These are phyloP conservation scores for Blastobasis adustella DNA, from an alignment of 2,888 invertebrate species.

Conservation along the genomic window DNA sequence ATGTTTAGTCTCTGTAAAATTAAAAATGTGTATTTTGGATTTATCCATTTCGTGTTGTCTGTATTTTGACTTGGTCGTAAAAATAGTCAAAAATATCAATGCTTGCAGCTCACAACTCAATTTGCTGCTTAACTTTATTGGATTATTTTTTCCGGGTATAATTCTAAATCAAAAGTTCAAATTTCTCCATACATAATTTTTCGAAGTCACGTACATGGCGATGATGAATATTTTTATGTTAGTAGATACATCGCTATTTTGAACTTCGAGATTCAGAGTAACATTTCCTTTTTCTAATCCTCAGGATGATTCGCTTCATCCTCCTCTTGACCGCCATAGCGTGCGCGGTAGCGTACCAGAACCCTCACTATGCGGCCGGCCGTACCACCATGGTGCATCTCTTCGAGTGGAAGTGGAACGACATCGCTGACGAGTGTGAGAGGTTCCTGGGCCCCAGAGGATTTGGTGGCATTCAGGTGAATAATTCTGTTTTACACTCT, in stretches of 20 bases:
- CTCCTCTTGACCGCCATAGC: slow-evolving; percentile 35
- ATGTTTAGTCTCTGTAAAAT: too few species aligned
- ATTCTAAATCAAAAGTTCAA: too few species aligned
- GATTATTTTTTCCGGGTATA: too few species aligned
- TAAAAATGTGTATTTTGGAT: too few species aligned
- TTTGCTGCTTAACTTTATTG: too few species aligned
- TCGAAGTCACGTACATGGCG: not conserved
- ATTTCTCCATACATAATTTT: not conserved
- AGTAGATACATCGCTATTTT: too few species aligned
- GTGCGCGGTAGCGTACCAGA: slow-evolving; percentile 55
- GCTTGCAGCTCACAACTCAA: too few species aligned
- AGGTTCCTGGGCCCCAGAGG: slow-evolving; percentile 82
- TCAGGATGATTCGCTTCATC: slow-evolving; percentile 54
- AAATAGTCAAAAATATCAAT: too few species aligned
- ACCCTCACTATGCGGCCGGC: slow-evolving; percentile 72
- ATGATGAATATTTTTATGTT: not conserved
- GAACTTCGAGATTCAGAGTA: too few species aligned
- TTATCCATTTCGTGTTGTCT: too few species aligned
- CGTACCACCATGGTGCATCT: slow-evolving; percentile 82
- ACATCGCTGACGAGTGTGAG: slow-evolving; percentile 88
- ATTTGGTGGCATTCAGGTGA: slow-evolving; percentile 83
- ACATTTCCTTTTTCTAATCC: not conserved
- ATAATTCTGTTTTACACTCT: not conserved
- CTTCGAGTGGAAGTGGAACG: slow-evolving; percentile 89
- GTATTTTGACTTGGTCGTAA: too few species aligned